Base-by-base conservation (phyloP, 2,797 vertebrate species). In the Triplophysa yarkandensis region DNA sequence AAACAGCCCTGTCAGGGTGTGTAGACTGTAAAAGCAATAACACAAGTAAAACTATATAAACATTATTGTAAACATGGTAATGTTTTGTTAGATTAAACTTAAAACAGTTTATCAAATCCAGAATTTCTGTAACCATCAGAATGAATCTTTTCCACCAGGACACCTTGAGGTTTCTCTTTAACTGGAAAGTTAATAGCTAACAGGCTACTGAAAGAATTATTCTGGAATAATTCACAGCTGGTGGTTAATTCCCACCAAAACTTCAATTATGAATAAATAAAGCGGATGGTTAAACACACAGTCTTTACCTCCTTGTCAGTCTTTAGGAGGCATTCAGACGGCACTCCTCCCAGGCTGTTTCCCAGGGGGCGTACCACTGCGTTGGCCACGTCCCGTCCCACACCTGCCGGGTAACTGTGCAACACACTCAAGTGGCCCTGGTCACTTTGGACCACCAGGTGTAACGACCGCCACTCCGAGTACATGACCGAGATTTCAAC, bases 231-330 rank as follows among this genome's bases (percentile, higher is more conserved):
- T 28, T 55, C 52, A 61, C 14, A 9, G n/a, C n/a, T n/a, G n/a
- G n/a, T n/a, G n/a, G n/a, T n/a, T n/a, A n/a, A n/a, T n/a, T n/a
- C n/a, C n/a, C n/a, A n/a, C n/a, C n/a, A n/a, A n/a, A n/a, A n/a
- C n/a, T n/a, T n/a, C n/a, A n/a, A n/a, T n/a, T 46, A 23, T 23
- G 9, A 36, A 27, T 46, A 23, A 21, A 4, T 6, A 23, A 11
- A 19, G 19, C 11, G 7, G 3, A 10, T 14, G 10, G 11, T 52
- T 23, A 44, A 27, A 43, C 55, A 63, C 28, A 27, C 43, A 11
- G 4, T 36, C 17, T 91, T 89, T 88, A 96, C 95, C 91, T 98
- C 94, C 91, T 94, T 94, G 88, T 98, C 95, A 5, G 94, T 96
- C 87, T 92, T 93, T 39, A 97, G 88, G 44, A 93, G 89, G 85